A percentile compares a stretch with the other conserved stretches of the same genome.
These are phyloP conservation scores for Formica selysi DNA, from an alignment of 1,140 invertebrate genomes.

Conservation along the genomic window DNA sequence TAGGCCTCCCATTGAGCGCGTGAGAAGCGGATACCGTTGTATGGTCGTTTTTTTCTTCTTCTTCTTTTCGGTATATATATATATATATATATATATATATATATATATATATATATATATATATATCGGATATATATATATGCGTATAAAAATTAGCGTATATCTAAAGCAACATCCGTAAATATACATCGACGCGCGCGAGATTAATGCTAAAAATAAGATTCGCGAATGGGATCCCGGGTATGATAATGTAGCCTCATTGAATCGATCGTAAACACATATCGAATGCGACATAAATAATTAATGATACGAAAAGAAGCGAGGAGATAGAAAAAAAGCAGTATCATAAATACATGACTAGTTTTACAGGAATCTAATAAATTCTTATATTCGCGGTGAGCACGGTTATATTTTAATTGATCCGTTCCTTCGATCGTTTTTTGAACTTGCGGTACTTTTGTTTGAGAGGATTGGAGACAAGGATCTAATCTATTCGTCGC, in stretches of 20 bases:
- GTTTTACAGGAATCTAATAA: constrained; percentile 12
- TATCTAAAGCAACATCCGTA: not conserved
- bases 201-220: constrained; percentile 12
- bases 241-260: not conserved
- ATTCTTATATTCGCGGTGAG: not conserved
- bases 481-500: not conserved
- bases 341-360: not conserved
- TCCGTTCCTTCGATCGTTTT: not conserved
- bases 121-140: too few species aligned
- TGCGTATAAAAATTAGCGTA: constrained; percentile 15
- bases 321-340: not conserved
- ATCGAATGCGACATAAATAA: constrained; percentile 19
- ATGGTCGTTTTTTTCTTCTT: not conserved
- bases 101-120: too few species aligned
- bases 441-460: not conserved
- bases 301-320: not conserved
- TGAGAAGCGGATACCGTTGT: constrained; percentile 53
- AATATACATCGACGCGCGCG: not conserved
- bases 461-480: too few species aligned
- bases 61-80: too few species aligned
- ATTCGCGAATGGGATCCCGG: not conserved
- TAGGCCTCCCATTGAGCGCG: constrained; percentile 31
- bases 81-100: too few species aligned
- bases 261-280: not conserved
- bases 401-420: not conserved